phyloP scores from a whole-genome alignment of 2,797 vertebrate species.

The Sebastes trivittatus region DNA sequence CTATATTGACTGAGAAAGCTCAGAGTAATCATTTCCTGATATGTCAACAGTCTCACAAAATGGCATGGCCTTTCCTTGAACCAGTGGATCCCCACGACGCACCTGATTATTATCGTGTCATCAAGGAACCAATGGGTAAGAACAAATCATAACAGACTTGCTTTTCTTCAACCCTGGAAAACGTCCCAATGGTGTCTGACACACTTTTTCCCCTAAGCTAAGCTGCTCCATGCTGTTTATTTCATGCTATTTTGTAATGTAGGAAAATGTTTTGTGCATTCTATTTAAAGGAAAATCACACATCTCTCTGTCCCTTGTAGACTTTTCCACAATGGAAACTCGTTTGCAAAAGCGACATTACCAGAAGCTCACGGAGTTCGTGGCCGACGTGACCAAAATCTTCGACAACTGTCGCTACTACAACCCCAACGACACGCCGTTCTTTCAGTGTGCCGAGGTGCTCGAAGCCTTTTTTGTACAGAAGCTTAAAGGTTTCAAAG shows the following conservation, averaged over 20 bases:
- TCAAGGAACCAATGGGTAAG: conserved; percentile 99
- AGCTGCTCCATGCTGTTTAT: not conserved
- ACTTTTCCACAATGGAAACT: conserved; percentile 97
- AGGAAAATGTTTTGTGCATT: not conserved
- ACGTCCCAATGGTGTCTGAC: not conserved
- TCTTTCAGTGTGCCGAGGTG: conserved; percentile 97
- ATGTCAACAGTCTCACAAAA: conserved; percentile 90
- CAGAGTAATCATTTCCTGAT: not conserved
- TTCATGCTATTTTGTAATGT: not conserved
- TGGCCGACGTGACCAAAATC: conserved; percentile 99
- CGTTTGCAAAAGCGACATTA: conserved; percentile 93
- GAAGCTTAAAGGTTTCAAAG: conserved; percentile 99
- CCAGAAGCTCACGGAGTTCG: conserved; percentile 97
- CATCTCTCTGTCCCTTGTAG: conserved; percentile 60
- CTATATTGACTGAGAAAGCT: not conserved
- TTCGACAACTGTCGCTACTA: conserved; percentile 99
- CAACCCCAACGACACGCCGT: conserved; percentile 98
- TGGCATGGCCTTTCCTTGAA: conserved; percentile 98
- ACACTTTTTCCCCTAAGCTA: not conserved
- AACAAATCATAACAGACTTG: not conserved
- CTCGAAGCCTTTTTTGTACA: conserved; percentile 99
- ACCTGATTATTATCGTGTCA: conserved; percentile 97
- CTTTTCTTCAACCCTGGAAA: not conserved
- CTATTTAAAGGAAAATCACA: not conserved
- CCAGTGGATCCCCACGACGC: conserved; percentile 97